These are phyloP conservation scores for Micrastur ruficollis DNA, from an alignment of 2,797 vertebrate species.

Conservation along the genomic window DNA sequence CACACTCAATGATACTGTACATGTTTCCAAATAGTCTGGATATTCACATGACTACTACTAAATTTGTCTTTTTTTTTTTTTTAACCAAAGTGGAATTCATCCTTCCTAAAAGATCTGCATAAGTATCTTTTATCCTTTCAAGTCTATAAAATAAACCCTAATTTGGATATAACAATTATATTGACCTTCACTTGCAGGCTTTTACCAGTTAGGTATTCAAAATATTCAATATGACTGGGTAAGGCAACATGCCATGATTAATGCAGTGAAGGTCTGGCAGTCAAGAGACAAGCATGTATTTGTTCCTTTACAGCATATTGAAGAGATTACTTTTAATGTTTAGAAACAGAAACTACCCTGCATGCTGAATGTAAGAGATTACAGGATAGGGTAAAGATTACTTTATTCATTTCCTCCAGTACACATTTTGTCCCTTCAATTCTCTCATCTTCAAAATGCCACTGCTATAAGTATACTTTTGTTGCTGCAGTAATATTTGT, in stretches of 20 bases:
- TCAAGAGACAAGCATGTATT: not conserved
- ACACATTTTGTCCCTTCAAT: not conserved
- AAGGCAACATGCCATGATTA: not conserved
- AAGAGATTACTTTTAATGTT: not conserved
- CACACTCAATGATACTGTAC: not conserved
- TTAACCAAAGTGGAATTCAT: not conserved
- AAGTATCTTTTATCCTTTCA: not conserved
- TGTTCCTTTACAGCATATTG: not conserved
- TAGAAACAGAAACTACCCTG: not conserved
- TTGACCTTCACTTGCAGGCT: not conserved
- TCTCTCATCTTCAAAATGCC: constrained; percentile 2
- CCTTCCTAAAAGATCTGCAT: not conserved
- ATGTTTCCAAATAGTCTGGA: not conserved
- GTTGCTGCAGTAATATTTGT: not conserved
- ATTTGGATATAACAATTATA: not conserved
- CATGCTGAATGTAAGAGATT: not conserved
- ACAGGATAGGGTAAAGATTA: not conserved
- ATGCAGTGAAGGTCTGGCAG: not conserved
- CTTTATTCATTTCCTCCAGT: not conserved
- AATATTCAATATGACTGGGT: not conserved
- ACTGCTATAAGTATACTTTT: not conserved
- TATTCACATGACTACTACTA: not conserved
- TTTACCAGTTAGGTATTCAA: not conserved
- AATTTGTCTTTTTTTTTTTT: not conserved
- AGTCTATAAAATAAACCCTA: not conserved